Percentiles rank a stretch among this genome's conserved stretches.
Conservation (phyloP, 2,113 vertebrate genomes). For the Symphodus melops region DNA sequence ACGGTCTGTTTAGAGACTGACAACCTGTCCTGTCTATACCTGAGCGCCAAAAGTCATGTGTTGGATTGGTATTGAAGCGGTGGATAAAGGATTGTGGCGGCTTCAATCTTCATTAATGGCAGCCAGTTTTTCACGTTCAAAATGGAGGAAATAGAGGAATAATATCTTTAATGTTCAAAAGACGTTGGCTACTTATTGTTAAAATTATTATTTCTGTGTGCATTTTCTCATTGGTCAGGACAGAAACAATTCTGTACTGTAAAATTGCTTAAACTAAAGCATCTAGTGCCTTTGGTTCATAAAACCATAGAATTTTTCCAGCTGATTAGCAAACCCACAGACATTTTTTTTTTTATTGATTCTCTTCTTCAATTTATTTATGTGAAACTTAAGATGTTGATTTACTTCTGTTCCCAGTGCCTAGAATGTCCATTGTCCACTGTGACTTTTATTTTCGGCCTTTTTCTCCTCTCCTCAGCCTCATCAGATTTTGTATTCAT, state of each 20-base stretch:
- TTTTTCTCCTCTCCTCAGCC: neutral
- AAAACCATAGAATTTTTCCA: slow-evolving; percentile 27
- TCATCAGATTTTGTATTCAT: neutral
- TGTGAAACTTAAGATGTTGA: neutral
- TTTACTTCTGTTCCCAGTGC: neutral
- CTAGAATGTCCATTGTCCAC: neutral
- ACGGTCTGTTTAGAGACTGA: neutral
- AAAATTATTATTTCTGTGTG: too few species aligned
- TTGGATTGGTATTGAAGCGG: neutral
- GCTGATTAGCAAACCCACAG: neutral
- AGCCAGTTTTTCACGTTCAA: neutral
- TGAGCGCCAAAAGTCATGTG: neutral
- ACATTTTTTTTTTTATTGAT: neutral
- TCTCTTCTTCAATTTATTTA: neutral
- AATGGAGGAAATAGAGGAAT: neutral
- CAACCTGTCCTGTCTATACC: neutral
- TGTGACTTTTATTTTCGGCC: neutral
- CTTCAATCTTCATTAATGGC: neutral
- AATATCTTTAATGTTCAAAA: too few species aligned
- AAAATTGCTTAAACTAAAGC: neutral
- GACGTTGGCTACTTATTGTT: too few species aligned
- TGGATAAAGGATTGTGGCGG: neutral
- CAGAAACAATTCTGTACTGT: neutral
- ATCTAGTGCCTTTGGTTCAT: neutral
- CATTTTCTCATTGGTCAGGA: neutral